phyloP scores from a whole-genome alignment of 2,888 invertebrate species.

The Cerceris rybyensis region DNA sequence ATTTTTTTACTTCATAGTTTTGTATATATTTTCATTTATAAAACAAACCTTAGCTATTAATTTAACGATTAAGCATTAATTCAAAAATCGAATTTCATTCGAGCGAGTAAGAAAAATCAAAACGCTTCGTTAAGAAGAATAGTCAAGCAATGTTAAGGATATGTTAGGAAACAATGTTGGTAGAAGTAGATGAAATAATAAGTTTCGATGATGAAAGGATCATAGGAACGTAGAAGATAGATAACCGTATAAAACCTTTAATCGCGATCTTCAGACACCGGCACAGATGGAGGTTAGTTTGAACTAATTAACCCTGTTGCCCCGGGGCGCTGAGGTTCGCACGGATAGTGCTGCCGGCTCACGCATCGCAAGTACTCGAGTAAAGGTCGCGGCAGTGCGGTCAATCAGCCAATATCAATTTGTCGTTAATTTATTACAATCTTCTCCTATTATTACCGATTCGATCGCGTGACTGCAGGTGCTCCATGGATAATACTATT shows the following conservation, averaged over 20 bases:
- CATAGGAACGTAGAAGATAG: constrained; percentile 1
- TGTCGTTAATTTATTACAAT: constrained; percentile 78
- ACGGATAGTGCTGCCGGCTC: constrained; percentile 57
- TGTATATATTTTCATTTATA: no score
- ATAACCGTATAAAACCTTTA: constrained; percentile 47
- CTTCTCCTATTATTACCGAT: constrained; percentile 72
- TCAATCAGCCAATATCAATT: constrained; percentile 79
- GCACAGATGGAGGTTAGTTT: constrained; percentile 57
- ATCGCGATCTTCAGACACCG: constrained; percentile 43
- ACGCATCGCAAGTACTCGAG: constrained; percentile 27
- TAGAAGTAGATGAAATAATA: no score
- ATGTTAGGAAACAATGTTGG: no score
- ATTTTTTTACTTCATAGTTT: no score
- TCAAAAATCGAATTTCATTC: no score
- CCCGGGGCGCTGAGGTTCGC: constrained; percentile 71
- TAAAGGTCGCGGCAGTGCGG: constrained; percentile 73
- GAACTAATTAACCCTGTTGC: constrained; percentile 75
- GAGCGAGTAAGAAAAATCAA: no score
- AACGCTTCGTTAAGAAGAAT: no score
- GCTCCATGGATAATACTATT: neutral
- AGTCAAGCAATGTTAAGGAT: no score
- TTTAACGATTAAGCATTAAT: no score
- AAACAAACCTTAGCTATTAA: no score
- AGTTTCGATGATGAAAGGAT: no score
- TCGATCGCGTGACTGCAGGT: constrained; percentile 57